Evolutionary conservation across 1,140 invertebrate species (phyloP), one percentile per base, ranked within the genome.

Genomic region (Ptiloglossa arizonensis): DNA sequence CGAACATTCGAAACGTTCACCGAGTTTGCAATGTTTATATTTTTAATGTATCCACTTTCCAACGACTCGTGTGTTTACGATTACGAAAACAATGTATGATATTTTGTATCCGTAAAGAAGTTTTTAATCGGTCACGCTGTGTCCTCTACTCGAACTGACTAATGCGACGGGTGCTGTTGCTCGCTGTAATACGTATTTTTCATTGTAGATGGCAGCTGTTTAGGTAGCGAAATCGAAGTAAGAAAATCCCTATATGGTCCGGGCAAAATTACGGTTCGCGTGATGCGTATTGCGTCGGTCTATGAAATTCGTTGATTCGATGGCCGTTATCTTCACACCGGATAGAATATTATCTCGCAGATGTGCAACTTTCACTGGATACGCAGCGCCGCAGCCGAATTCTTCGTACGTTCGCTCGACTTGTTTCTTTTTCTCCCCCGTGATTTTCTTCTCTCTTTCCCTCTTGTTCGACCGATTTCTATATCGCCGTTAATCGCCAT

Each of bases 341-440:
- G 15, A 24, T 17, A 46, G 8, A 9, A 15, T n/a, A 17, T 35
- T 38, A 19, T 48, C 41, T 67, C 9, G 4, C 5, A 57, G 38
- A 75, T 38, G 15, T 15, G 29, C 41, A 24, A 67, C 63, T 75
- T 75, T 75, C 63, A 35, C 72, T 57, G n/a, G 19, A 2, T 46
- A 46, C 19, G 29, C 35, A 38, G 24, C 6, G 5, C 15, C 8
- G 1, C 11, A 4, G 19, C 62, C 8, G 22, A 74, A 57, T 74
- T 57, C 50, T 22, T 29, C 8, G 15, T 24, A 19, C 15, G 29
- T 5, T 54, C n/a, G 17, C 15, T 11, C 8, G 19, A 15, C 27
- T 15, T n/a, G 0, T 74, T 32, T 54, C 44, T 13, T n/a, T 27
- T 11, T 5, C 44, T 15, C n/a, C 13, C 35, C 1, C n/a, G 11